A percentile compares a stretch with the other conserved stretches of the same genome.
Evolutionary conservation across 2,797 vertebrate species (phyloP).

Genomic region (Acipenser transmontanus): DNA sequence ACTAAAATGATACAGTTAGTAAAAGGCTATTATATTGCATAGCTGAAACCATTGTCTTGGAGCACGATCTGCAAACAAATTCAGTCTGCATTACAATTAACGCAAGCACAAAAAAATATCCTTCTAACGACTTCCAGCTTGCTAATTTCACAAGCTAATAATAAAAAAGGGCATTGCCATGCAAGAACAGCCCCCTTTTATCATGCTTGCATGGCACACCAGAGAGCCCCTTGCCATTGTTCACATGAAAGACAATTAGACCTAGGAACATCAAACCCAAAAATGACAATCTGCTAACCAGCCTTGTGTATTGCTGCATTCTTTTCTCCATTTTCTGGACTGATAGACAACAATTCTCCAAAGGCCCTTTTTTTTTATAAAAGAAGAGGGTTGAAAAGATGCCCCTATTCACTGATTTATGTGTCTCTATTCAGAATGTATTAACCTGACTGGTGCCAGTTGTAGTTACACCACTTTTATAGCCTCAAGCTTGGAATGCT

Average conservation of each 20-base stretch:
- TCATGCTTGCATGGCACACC: conserved; percentile 61
- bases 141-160: conserved; percentile 87
- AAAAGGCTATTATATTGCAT: conserved; percentile 73
- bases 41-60: conserved; percentile 63
- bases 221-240: conserved; percentile 75
- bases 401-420: conserved; percentile 60
- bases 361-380: conserved; percentile 43
- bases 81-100: conserved; percentile 79
- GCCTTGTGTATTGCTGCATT: conserved; percentile 62
- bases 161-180: conserved; percentile 79
- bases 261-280: conserved; percentile 78
- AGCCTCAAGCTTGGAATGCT: conserved; percentile 56
- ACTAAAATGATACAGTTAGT: conserved; percentile 72
- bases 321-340: conserved; percentile 65
- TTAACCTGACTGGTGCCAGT: conserved; percentile 64
- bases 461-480: conserved; percentile 45
- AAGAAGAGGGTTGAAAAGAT: conserved; percentile 45
- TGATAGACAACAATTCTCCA: conserved; percentile 72
- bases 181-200: conserved; percentile 64
- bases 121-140: conserved; percentile 79
- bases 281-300: conserved; percentile 81
- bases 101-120: conserved; percentile 60
- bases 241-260: conserved; percentile 92
- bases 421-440: conserved; percentile 66
- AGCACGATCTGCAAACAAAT: conserved; percentile 72